phyloP scores from a whole-genome alignment of 2,888 invertebrate genomes.

The Caenorhabditis sinica region DNA sequence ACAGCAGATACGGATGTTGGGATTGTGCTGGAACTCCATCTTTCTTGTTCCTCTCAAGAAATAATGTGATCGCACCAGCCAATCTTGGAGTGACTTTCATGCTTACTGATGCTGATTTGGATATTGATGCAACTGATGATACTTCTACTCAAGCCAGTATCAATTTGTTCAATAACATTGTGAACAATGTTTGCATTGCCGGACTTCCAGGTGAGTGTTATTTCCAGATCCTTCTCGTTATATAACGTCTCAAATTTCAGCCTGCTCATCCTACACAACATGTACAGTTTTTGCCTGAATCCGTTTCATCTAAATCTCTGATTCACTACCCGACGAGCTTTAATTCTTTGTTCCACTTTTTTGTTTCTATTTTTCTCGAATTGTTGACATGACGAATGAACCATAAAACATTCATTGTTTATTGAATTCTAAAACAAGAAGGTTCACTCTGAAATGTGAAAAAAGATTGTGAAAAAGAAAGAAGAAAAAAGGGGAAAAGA shows the following conservation, averaged over 20 bases:
- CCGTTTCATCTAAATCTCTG: background rate
- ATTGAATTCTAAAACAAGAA: slow-evolving; percentile 23
- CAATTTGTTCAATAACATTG: slow-evolving; percentile 56
- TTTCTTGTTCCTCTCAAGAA: slow-evolving; percentile 60
- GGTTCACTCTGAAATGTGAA: slow-evolving; percentile 35
- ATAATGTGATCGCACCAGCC: background rate
- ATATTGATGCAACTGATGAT: slow-evolving; percentile 60
- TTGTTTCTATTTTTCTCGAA: background rate
- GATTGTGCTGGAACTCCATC: slow-evolving; percentile 60
- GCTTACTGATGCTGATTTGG: slow-evolving; percentile 43
- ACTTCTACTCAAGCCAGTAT: slow-evolving; percentile 57
- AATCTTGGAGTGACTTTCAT: slow-evolving; percentile 27
- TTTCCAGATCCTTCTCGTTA: background rate
- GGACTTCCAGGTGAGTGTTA: slow-evolving; percentile 33
- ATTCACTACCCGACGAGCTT: slow-evolving; percentile 54
- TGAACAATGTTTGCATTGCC: slow-evolving; percentile 46
- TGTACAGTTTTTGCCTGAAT: slow-evolving; percentile 9
- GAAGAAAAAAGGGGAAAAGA: slow-evolving; percentile 7
- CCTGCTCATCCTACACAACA: slow-evolving; percentile 43
- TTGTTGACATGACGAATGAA: slow-evolving; percentile 20
- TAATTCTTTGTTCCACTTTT: slow-evolving; percentile 11
- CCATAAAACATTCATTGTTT: slow-evolving; percentile 8
- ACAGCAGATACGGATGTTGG: slow-evolving; percentile 55
- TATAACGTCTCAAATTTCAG: slow-evolving; percentile 31
- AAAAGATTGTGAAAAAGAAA: slow-evolving; percentile 4